phyloP scores from a whole-genome alignment of 2,113 vertebrate genomes.

The Zeus faber region DNA sequence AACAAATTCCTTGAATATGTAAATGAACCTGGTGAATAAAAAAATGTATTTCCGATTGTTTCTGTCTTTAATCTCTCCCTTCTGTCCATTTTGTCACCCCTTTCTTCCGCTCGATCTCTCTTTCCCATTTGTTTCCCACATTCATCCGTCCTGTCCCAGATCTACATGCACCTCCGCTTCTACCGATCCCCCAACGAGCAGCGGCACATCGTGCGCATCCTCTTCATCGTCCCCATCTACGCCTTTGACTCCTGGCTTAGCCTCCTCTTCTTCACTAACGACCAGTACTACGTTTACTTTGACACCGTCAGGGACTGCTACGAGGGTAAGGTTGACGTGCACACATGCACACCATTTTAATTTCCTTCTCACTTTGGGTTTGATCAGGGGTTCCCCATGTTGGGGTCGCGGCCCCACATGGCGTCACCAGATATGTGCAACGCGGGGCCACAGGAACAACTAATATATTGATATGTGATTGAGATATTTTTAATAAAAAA shows the following conservation, averaged over 20 bases:
- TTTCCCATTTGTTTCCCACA: background rate
- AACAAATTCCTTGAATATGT: too few relatives aligned
- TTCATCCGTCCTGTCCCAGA: slow-evolving; percentile 69
- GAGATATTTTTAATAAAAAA: too few relatives aligned
- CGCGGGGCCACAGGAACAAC: too few relatives aligned
- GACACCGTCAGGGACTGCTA: slow-evolving; percentile 96
- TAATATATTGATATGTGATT: too few relatives aligned
- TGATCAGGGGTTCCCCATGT: too few relatives aligned
- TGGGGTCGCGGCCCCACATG: too few relatives aligned
- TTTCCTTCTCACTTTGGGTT: too few relatives aligned
- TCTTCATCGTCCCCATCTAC: slow-evolving; percentile 98
- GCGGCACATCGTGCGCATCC: slow-evolving; percentile 95
- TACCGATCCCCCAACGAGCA: slow-evolving; percentile 94
- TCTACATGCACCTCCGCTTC: slow-evolving; percentile 98
- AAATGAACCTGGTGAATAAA: too few relatives aligned
- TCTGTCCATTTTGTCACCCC: background rate
- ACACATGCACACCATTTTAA: too few relatives aligned
- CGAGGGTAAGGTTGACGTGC: slow-evolving; percentile 95
- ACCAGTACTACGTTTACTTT: slow-evolving; percentile 99
- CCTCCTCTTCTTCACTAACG: slow-evolving; percentile 98
- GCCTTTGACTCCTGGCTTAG: slow-evolving; percentile 99
- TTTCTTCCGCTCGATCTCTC: background rate
- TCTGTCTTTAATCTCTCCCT: background rate
- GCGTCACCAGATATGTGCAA: too few relatives aligned
- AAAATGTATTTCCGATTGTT: background rate